Evolutionary conservation across 2,888 invertebrate species (phyloP).

Genomic region (Cryptops parisi): DNA sequence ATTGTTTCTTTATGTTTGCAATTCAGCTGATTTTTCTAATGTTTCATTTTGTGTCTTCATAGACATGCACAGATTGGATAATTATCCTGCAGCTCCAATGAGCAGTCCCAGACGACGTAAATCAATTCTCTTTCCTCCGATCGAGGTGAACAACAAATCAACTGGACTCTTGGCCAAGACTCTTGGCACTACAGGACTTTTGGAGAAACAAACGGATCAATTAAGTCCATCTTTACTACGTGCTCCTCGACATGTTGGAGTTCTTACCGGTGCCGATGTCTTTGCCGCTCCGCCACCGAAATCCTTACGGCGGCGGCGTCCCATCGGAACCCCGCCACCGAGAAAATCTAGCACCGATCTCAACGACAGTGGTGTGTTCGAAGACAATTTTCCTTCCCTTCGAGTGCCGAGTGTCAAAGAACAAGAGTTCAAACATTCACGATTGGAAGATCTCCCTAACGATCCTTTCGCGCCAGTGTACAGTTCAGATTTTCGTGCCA

Average conservation of each 20-base stretch:
- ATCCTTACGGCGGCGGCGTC: neutral
- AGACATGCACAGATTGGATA: constrained; percentile 1
- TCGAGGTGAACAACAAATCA: constrained; percentile 8
- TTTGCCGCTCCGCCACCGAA: neutral
- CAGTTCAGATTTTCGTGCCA: neutral
- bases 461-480: neutral
- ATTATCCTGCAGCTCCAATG: neutral
- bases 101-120: constrained; percentile 4
- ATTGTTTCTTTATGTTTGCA: too few relatives aligned
- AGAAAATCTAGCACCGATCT: neutral
- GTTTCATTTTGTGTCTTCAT: neutral
- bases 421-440: neutral
- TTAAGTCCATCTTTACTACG: neutral
- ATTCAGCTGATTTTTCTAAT: neutral
- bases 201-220: neutral
- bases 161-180: neutral
- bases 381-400: neutral
- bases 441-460: neutral
- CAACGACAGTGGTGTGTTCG: neutral
- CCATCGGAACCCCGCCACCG: constrained; percentile 4
- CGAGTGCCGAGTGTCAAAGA: too few relatives aligned
- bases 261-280: constrained; percentile 1
- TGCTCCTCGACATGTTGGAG: neutral
- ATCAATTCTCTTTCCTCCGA: constrained; percentile 7
- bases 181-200: neutral